Base-by-base conservation (phyloP, 2,888 invertebrate genomes). In the Bruchidius siliquastri region DNA sequence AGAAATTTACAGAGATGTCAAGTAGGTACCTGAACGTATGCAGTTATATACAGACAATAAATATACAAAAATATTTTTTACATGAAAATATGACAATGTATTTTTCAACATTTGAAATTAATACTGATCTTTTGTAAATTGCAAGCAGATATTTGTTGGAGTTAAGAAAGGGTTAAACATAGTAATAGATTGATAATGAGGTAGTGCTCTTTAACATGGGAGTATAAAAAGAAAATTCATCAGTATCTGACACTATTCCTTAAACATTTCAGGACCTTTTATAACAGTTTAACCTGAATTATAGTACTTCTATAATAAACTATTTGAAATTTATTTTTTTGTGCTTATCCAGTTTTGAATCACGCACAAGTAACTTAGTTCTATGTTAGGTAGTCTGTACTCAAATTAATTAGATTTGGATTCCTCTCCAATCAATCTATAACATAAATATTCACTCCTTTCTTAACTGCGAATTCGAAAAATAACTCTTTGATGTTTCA, bases 51-150 rank as follows among this genome's bases (percentile, higher is more conserved):
- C 80, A 80, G 74, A 78, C 75, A 79, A 77, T 76, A 78, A 79
- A 79, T 80, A 79, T 82, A 81, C 81, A 82, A 81, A 82, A 82
- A 81, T 81, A 81, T 80, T 80, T 81, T 81, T 67, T 30, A 71
- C 71, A 71, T 26, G 21, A 71, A 71, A 71, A 32, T 76, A 72
- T 74, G 49, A 70, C 68, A 68, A 76, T 77, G 73, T 79, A 77
- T 77, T 80, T 81, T 82, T 80, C 80, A 81, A 80, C 80, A 77
- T 49, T 49, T 49, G 79, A 21, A 82, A 78, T 79, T 82, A 83
- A 83, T 83, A 83, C 83, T 83, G 83, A 81, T 82, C 80, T 75
- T 72, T 76, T 18, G 13, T 13, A 13, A 49, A 49, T 49, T 49
- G 49, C 49, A 49, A 49, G 49, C 49, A 49, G 6, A 49, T 49